Base-by-base conservation (phyloP, 2,797 vertebrate species). In the Oryzias dopingdopingensis region DNA sequence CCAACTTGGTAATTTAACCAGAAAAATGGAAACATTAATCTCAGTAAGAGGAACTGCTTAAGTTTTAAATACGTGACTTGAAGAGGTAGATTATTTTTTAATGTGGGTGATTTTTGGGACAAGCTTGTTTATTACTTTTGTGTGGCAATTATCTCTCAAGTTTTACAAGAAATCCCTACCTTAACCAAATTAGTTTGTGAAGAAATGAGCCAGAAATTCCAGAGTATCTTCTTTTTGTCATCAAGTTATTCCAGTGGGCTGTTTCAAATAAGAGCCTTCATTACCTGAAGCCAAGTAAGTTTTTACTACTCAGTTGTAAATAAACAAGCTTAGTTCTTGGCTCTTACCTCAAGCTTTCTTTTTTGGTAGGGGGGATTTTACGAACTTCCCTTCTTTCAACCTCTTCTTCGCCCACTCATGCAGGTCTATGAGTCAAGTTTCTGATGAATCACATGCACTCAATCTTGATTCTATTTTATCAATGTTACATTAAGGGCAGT, bases 361-460 rank as follows among this genome's bases (percentile, higher is more conserved):
- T 84, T 81, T 50, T 47, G 32, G 32, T 37, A 10, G 32, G 10
- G 7, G 46, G 53, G 61, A 58, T 75, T 77, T 67, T 65, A 49
- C 55, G 59, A 71, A 67, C 72, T 67, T 74, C 65, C 68, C 80
- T 59, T 63, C 71, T 70, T 64, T 63, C 29, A 62, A 60, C 67
- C 67, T 40, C 69, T 70, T 37, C 52, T 52, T 73, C 70, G 67
- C 79, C 83, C 70, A 76, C 85, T 76, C 70, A 73, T 71, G 52
- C 67, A 42, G 67, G 43, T 54, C 60, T 53, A 14, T 91, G 89
- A 91, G 75, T 91, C 89, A 90, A 80, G 76, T 59, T 5, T 2
- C 44, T 18, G 62, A 76, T 91, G 90, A 92, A 81, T 92, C 89
- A 91, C 65, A 89, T 6, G 24, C 66, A 37, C 63, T 56, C 51